phyloP scores from a whole-genome alignment of 2,113 vertebrate genomes.

The Phoxinus phoxinus region DNA sequence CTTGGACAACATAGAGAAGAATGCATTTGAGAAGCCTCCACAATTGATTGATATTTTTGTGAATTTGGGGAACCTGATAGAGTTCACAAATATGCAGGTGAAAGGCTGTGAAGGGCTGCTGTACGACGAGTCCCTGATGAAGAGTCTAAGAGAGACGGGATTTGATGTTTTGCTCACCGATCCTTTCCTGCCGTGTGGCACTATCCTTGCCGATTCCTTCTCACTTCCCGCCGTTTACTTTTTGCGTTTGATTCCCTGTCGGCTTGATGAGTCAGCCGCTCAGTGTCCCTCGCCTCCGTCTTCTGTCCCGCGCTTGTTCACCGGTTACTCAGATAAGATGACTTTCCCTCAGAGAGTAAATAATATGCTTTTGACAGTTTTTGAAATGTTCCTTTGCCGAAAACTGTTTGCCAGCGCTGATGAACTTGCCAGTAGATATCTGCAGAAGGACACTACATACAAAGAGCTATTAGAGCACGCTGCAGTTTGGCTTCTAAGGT shows the following conservation, averaged over 20 bases:
- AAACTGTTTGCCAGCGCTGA: slow-evolving; percentile 59
- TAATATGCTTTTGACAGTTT: slow-evolving; percentile 69
- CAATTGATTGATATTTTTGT: slow-evolving; percentile 32
- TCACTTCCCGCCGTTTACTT: slow-evolving; percentile 83
- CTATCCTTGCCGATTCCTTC: slow-evolving; percentile 78
- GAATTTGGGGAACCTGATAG: slow-evolving; percentile 57
- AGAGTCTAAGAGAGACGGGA: slow-evolving; percentile 64
- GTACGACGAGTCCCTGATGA: slow-evolving; percentile 70
- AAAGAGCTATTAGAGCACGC: slow-evolving; percentile 73
- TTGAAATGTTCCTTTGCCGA: slow-evolving; percentile 63
- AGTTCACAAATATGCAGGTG: slow-evolving; percentile 64
- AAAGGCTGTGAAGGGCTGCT: slow-evolving; percentile 73
- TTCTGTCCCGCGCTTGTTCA: slow-evolving; percentile 73
- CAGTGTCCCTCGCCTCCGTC: slow-evolving; percentile 80
- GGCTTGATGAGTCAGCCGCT: slow-evolving; percentile 69
- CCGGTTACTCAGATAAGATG: slow-evolving; percentile 73
- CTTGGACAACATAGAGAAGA: not conserved
- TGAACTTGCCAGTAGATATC: slow-evolving; percentile 70
- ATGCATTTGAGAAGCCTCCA: not conserved
- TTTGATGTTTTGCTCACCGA: slow-evolving; percentile 84
- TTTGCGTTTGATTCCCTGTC: slow-evolving; percentile 74
- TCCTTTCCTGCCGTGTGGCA: slow-evolving; percentile 82
- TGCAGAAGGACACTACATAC: slow-evolving; percentile 70
- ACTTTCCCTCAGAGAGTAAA: slow-evolving; percentile 78
- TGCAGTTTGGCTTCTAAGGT: slow-evolving; percentile 83